Percentiles rank a stretch among this genome's conserved stretches.
Evolutionary conservation across 2,113 vertebrate species (phyloP).

Genomic region (Xenus cinereus): DNA sequence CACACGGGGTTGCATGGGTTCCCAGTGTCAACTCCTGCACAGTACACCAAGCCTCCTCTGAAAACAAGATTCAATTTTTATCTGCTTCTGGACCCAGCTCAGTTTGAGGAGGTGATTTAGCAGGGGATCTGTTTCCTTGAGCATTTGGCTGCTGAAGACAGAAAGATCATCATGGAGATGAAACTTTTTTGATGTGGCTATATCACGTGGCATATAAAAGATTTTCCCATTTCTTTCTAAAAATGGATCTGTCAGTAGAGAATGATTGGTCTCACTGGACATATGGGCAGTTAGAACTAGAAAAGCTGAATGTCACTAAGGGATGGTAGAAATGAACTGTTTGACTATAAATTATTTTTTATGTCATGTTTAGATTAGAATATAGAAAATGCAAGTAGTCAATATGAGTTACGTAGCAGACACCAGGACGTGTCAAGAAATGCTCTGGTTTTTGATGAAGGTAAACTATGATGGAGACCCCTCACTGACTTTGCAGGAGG

Average conservation of each 20-base stretch:
- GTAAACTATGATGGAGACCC: not conserved
- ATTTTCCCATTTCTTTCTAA: slow-evolving; percentile 40
- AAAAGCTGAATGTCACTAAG: slow-evolving; percentile 9
- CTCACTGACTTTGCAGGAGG: not conserved
- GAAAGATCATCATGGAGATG: not conserved
- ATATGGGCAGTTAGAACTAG: slow-evolving; percentile 19
- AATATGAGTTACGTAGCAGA: not conserved
- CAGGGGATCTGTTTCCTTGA: not conserved
- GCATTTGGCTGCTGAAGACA: not conserved
- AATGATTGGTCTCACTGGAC: slow-evolving; percentile 37
- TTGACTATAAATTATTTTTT: slow-evolving; percentile 16
- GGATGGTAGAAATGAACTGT: slow-evolving; percentile 26
- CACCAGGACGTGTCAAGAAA: not conserved
- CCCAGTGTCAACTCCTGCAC: not conserved
- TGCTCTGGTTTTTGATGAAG: not conserved
- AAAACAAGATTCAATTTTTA: not conserved
- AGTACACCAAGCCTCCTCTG: not conserved
- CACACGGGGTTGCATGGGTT: not conserved
- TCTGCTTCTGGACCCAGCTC: not conserved
- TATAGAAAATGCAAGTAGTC: not conserved
- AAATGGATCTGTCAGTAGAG: slow-evolving; percentile 20
- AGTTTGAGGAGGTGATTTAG: not conserved
- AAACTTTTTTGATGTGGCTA: not conserved
- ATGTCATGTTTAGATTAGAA: slow-evolving; percentile 21
- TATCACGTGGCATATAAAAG: not conserved